These are phyloP conservation scores for Crepidodera aurea DNA, from an alignment of 2,888 invertebrate species.

Conservation along the genomic window DNA sequence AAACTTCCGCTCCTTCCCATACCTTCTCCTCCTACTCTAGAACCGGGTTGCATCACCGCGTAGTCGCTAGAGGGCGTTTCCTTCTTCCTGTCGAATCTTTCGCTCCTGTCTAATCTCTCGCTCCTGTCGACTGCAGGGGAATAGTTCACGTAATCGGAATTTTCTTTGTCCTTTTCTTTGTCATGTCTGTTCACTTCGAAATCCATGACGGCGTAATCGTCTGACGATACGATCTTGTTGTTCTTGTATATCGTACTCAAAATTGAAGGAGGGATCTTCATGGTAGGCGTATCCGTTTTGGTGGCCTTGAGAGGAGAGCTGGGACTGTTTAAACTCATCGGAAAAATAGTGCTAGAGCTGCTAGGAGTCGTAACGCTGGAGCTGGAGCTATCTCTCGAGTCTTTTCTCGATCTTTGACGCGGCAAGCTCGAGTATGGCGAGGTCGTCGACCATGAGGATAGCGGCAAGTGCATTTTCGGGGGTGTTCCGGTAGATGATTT, in stretches of 20 bases:
- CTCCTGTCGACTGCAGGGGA: slow-evolving; percentile 49
- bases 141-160: slow-evolving; percentile 58
- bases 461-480: slow-evolving; percentile 63
- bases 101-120: slow-evolving; percentile 27
- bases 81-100: slow-evolving; percentile 10
- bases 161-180: slow-evolving; percentile 31
- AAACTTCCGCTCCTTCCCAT: slow-evolving; percentile 32
- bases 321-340: slow-evolving; percentile 73
- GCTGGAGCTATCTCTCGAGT: slow-evolving; percentile 60
- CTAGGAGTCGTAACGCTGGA: slow-evolving; percentile 67
- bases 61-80: slow-evolving; percentile 59
- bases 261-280: slow-evolving; percentile 27
- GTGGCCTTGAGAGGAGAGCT: slow-evolving; percentile 67
- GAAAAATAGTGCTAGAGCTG: slow-evolving; percentile 71
- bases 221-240: slow-evolving; percentile 18
- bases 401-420: slow-evolving; percentile 54
- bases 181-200: slow-evolving; percentile 47
- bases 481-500: slow-evolving; percentile 60
- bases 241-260: slow-evolving; percentile 13
- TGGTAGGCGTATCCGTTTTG: slow-evolving; percentile 45
- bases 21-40: slow-evolving; percentile 11
- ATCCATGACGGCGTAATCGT: slow-evolving; percentile 57
- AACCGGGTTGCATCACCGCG: slow-evolving; percentile 61
- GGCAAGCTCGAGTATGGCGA: slow-evolving; percentile 62
- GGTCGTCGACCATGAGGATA: slow-evolving; percentile 61